phyloP scores from a whole-genome alignment of 2,113 vertebrate species.

The Anguilla rostrata region DNA sequence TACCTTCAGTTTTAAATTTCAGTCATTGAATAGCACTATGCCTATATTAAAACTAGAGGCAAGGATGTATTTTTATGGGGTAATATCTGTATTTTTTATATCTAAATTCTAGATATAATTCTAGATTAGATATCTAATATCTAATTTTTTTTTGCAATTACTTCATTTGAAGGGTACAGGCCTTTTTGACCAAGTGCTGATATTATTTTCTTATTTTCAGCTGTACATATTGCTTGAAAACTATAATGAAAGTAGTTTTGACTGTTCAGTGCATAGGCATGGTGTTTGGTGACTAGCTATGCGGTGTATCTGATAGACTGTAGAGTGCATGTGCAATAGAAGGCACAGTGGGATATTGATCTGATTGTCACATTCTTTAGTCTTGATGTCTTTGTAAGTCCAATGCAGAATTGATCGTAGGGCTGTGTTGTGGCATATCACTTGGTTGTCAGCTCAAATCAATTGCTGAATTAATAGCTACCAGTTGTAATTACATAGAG shows the following conservation, averaged over 20 bases:
- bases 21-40: not conserved
- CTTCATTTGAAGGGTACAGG: not conserved
- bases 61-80: not conserved
- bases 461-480: conserved; percentile 5
- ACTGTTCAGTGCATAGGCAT: not conserved
- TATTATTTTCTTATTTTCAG: not conserved
- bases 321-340: not conserved
- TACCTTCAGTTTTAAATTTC: not conserved
- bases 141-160: not conserved
- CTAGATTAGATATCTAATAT: too few species aligned
- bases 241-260: not conserved
- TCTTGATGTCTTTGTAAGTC: conserved; percentile 16
- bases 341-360: not conserved
- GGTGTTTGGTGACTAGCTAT: not conserved
- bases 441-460: conserved; percentile 3
- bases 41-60: not conserved
- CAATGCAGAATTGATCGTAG: conserved; percentile 8
- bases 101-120: too few species aligned
- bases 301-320: not conserved
- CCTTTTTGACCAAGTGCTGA: not conserved
- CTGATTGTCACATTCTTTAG: conserved; percentile 1
- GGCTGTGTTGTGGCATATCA: not conserved
- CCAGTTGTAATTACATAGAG: not conserved
- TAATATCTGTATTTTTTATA: too few species aligned
- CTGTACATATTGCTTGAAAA: not conserved